Evolutionary conservation across 2,888 invertebrate genomes (phyloP).

Genomic region (Cheilosia impressa): DNA sequence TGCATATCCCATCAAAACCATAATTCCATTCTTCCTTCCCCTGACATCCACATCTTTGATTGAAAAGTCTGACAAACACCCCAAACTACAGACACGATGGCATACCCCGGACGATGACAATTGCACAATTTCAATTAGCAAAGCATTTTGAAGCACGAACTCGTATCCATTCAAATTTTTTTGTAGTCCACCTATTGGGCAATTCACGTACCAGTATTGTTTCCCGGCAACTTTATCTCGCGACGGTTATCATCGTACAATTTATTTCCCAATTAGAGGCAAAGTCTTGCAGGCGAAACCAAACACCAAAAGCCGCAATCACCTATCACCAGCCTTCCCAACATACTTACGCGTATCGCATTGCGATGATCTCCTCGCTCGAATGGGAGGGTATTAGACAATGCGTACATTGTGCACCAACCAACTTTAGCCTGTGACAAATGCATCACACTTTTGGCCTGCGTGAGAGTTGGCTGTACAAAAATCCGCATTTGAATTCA

Average conservation of each 20-base stretch:
- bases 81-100: too few relatives aligned
- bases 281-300: background rate
- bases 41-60: too few relatives aligned
- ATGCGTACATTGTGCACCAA: background rate
- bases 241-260: constrained; percentile 5
- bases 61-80: too few relatives aligned
- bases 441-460: constrained; percentile 20
- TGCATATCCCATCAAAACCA: too few relatives aligned
- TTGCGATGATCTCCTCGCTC: constrained; percentile 22
- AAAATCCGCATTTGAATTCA: constrained; percentile 32
- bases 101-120: too few relatives aligned
- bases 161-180: background rate
- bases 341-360: constrained; percentile 12
- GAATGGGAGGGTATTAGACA: background rate
- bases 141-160: background rate
- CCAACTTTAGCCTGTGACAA: background rate
- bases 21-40: too few relatives aligned
- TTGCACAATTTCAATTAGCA: too few relatives aligned
- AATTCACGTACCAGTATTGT: background rate
- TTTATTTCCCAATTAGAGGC: constrained; percentile 31
- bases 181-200: background rate
- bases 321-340: constrained; percentile 19
- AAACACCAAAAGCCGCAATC: background rate
- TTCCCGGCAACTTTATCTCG: background rate
- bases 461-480: background rate